Base-by-base conservation (phyloP, 2,888 invertebrate species). In the Oscheius myriophilus region DNA sequence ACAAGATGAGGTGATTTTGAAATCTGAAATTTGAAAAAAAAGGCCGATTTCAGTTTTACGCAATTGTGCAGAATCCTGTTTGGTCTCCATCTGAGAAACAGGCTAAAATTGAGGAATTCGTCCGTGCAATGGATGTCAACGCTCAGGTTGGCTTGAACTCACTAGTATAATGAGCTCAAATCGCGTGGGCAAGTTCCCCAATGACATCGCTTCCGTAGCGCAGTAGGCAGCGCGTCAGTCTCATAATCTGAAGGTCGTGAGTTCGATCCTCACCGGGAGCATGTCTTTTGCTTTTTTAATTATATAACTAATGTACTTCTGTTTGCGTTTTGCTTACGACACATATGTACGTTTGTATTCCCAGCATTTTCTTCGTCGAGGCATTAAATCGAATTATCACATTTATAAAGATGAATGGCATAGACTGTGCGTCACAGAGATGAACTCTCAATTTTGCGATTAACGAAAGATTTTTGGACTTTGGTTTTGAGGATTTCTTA, bases 201-300 rank as follows among this genome's bases (percentile, higher is more conserved):
- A n/a, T n/a, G n/a, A n/a, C n/a, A n/a, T n/a, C n/a, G n/a, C n/a
- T n/a, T n/a, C n/a, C n/a, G n/a, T n/a, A n/a, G n/a, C n/a, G n/a
- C n/a, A n/a, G n/a, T n/a, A n/a, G n/a, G n/a, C n/a, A 92, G 92
- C 92, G 92, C 92, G 92, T 92, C 91, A 92, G 92, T 92, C 92
- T 92, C 92, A 92, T 92, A 92, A 92, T 92, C 92, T 92, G 91
- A 93, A 93, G 93, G 92, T 92, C 92, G 92, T 92, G 92, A 93
- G 93, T 93, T 93, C 93, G 92, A 93, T 92, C 92, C 92, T 92
- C 92, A 92, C 92, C 78, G 76, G 78, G 78, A 79, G 81, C 81
- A 81, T 3, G 9, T 33, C 3, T 33, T 33, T 33, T 33, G 3
- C 33, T 33, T 33, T 33, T 33, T 33, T n/a, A n/a, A n/a, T n/a